Evolutionary conservation across 2,888 invertebrate genomes (phyloP), one percentile per base, ranked within the genome.

Genomic region (Dryobotodes eremita): DNA sequence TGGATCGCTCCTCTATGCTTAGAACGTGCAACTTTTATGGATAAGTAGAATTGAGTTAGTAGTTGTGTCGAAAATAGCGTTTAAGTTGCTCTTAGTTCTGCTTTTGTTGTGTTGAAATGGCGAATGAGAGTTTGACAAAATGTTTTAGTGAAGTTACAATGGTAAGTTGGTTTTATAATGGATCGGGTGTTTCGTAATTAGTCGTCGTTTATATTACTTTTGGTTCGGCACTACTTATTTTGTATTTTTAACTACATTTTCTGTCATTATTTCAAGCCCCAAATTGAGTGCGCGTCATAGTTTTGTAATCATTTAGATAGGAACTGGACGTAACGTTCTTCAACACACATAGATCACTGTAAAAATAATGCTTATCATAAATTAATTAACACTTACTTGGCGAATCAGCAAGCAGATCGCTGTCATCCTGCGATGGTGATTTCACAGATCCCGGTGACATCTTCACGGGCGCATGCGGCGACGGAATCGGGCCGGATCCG

Each of bases 321-420:
- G 6, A n/a, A 13, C 57, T 36, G 36, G 11, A 31, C 17, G 3
- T 71, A 20, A 31, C 5, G 23, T 31, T 50, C 17, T 17, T 75
- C 1, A 31, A 23, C 6, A 65, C 20, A 20, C 15, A 48, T 15
- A 10, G 5, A 17, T 57, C 3, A 17, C 17, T n/a, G 11, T 26
- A 26, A 20, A n/a, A n/a, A n/a, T 53, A 69, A 65, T 42, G 8
- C 23, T 31, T 6, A 17, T 71, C 7, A 53, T n/a, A 15, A 31
- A 31, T 61, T 3, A 68, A 78, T 53, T 10, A 48, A 68, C 62
- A 98, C 98, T 98, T 97, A 98, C 98, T 98, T 95, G 98, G 98
- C 75, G 98, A 98, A 96, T 98, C 98, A 91, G 98, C 98, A 68
- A 98, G 97, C 87, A 98, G 96, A 96, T 98, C 98, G 3, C 97